Conservation (phyloP, 1,140 invertebrate genomes). For the Drosophila sechellia region DNA sequence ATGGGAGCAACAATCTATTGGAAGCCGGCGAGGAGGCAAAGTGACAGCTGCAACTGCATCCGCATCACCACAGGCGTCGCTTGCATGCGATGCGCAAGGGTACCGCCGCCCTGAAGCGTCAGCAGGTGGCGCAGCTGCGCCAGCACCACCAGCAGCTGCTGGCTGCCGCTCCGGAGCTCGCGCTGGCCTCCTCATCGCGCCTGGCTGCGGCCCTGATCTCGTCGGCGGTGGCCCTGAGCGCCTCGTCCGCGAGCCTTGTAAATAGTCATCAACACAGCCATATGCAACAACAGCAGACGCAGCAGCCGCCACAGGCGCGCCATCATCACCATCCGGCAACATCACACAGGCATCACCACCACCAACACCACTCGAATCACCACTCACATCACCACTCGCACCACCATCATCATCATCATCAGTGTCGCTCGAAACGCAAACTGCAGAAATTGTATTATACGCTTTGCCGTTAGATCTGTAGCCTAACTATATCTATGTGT, state of each 20-base stretch:
- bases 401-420: slow-evolving; percentile 70
- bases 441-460: slow-evolving; percentile 84
- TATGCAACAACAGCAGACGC: slow-evolving; percentile 53
- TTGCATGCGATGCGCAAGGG: slow-evolving; percentile 76
- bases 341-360: slow-evolving; percentile 68
- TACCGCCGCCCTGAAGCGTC: slow-evolving; percentile 65
- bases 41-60: slow-evolving; percentile 82
- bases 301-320: slow-evolving; percentile 31
- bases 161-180: slow-evolving; percentile 42
- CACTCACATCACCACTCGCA: slow-evolving; percentile 57
- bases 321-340: slow-evolving; percentile 60
- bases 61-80: slow-evolving; percentile 76
- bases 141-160: slow-evolving; percentile 65
- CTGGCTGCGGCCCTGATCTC: slow-evolving; percentile 72
- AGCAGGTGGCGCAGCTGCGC: slow-evolving; percentile 69
- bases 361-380: slow-evolving; percentile 57
- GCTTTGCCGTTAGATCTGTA: slow-evolving; percentile 81
- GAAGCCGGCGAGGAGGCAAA: slow-evolving; percentile 76
- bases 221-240: slow-evolving; percentile 69
- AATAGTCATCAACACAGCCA: slow-evolving; percentile 81
- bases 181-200: slow-evolving; percentile 56
- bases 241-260: slow-evolving; percentile 71
- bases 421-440: slow-evolving; percentile 82
- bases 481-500: slow-evolving; percentile 60
- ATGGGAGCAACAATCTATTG: slow-evolving; percentile 53